Conservation (phyloP, 2,797 vertebrate species). For the Siniperca undulata region DNA sequence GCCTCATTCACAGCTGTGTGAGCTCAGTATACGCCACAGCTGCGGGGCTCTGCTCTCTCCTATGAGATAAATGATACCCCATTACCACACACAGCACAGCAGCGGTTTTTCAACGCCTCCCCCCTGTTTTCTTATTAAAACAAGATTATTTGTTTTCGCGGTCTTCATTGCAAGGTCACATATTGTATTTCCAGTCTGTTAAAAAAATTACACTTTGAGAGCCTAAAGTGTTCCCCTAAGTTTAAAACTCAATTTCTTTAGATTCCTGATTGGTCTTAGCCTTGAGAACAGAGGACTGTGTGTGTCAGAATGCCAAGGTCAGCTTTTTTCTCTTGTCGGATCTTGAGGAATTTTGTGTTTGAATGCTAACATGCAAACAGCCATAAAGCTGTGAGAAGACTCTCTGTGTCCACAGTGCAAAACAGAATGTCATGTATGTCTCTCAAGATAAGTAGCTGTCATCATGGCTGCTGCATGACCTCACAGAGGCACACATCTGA, state of each 20-base stretch:
- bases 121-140: constrained; percentile 55
- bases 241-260: constrained; percentile 11
- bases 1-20: constrained; percentile 73
- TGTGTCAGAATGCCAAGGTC: constrained; percentile 45
- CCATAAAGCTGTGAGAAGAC: constrained; percentile 21
- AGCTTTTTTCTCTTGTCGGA: constrained; percentile 8
- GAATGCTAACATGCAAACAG: constrained; percentile 49
- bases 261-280: constrained; percentile 32
- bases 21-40: constrained; percentile 66
- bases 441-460: constrained; percentile 54
- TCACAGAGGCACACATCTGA: constrained; percentile 31
- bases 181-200: constrained; percentile 11
- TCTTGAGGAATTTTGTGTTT: constrained; percentile 52
- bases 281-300: constrained; percentile 10
- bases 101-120: constrained; percentile 51
- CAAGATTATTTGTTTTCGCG: constrained; percentile 53
- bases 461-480: constrained; percentile 41
- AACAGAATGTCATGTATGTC: constrained; percentile 55
- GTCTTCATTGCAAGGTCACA: constrained; percentile 7
- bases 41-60: constrained; percentile 68
- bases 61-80: constrained; percentile 71
- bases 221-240: constrained; percentile 12
- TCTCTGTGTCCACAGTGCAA: constrained; percentile 37
- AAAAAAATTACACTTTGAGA: neutral
- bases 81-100: constrained; percentile 66